Base-by-base conservation (phyloP, 2,113 vertebrate genomes). In the Chionis minor region DNA sequence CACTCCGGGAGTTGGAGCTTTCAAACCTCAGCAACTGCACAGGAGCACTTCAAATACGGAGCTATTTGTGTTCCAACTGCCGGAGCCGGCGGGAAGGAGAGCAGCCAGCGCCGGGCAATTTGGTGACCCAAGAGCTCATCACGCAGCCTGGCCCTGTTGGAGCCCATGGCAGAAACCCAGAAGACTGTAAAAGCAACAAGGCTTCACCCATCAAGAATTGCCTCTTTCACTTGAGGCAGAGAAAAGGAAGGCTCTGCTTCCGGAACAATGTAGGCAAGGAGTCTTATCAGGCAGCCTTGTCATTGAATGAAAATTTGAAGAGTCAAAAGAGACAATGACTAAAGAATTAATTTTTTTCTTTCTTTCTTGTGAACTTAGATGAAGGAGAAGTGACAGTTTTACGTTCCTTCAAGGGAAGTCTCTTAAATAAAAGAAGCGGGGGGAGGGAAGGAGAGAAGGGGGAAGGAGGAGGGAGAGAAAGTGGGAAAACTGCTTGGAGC, bases 81-180 rank as follows among this genome's bases (percentile, higher is more conserved):
- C 0, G 3, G 10, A 19, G 32, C 4, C n/a, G 44, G 54, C 22
- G 9, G 45, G 62, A 40, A 33, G 30, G 44, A 38, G 38, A 81
- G 4, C 35, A 42, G 32, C 45, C 40, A 20, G 0, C 3, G 2
- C 62, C 32, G 4, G 4, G 16, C 5, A 0, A 1, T 26, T 19
- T 33, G 52, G 47, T 55, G 33, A 65, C 26, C 73, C 54, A 5
- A 8, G 51, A 21, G 1, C 42, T 47, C 24, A 3, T 51, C 38
- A 2, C 2, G 1, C 45, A 55, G 61, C 44, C 56, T 8, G 55
- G 32, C 42, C n/a, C 73, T 19, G 9, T 3, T 32, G 58, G 38
- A 63, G 26, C 51, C 49, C 20, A 4, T 12, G 12, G 22, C 49
- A 51, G 49, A 23, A 49, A 21, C 70, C 28, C 44, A 38, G 52